phyloP scores from a whole-genome alignment of 2,797 vertebrate genomes.

The Sebastes kiyomatsui region DNA sequence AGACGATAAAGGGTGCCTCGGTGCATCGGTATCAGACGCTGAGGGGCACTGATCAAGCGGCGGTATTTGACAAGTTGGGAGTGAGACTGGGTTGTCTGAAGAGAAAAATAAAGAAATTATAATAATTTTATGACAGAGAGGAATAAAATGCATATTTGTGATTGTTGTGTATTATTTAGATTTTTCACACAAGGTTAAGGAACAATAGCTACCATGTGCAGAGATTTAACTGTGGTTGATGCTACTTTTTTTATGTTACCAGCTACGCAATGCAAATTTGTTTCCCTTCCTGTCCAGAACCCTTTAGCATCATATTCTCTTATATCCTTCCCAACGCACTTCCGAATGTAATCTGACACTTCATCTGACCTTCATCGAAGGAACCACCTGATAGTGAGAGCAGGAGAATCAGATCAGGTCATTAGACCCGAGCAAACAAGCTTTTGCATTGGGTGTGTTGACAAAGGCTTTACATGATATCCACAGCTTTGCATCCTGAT shows the following conservation, averaged over 20 bases:
- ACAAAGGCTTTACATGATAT: constrained; percentile 46
- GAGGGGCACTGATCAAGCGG: too few species aligned
- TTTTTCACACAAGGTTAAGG: neutral
- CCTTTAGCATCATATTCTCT: neutral
- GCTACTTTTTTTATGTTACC: neutral
- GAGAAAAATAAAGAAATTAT: neutral
- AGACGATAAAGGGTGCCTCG: neutral
- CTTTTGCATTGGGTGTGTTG: constrained; percentile 30
- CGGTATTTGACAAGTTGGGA: too few species aligned
- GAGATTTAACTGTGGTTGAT: neutral
- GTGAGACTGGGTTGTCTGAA: neutral
- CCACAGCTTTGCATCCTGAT: constrained; percentile 36
- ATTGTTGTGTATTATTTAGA: neutral
- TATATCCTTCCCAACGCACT: neutral
- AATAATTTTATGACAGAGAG: neutral
- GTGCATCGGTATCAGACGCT: too few species aligned
- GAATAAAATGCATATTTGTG: neutral
- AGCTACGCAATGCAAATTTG: neutral
- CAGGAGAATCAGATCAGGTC: constrained; percentile 7
- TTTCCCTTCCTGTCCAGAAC: neutral
- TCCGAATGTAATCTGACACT: constrained; percentile 1
- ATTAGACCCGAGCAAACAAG: constrained; percentile 33
- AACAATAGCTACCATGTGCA: neutral
- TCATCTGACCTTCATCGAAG: constrained; percentile 11
- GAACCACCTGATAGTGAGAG: constrained; percentile 5